Conservation (phyloP, 2,797 vertebrate genomes). For the Macrochelys suwanniensis region DNA sequence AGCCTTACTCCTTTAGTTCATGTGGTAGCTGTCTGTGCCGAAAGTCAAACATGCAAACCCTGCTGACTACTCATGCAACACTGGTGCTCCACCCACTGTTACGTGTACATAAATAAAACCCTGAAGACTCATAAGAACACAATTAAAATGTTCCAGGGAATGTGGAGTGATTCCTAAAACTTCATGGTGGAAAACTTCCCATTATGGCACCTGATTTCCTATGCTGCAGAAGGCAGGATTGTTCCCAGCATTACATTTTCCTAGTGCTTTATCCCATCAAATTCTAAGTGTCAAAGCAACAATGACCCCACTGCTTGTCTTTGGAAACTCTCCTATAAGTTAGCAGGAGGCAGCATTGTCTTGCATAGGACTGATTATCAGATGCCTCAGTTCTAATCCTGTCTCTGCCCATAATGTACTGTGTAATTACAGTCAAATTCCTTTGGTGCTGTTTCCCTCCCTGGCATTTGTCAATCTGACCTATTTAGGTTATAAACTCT, state of each 20-base stretch:
- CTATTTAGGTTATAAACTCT: neutral
- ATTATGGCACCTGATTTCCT: too few relatives aligned
- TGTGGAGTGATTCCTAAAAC: neutral
- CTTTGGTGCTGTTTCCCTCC: neutral
- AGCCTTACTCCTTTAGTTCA: too few relatives aligned
- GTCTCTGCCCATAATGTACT: neutral
- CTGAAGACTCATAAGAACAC: accelerated
- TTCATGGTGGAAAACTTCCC: too few relatives aligned
- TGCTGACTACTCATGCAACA: neutral
- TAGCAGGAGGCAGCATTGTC: neutral
- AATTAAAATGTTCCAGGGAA: neutral
- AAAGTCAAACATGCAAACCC: neutral
- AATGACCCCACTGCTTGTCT: too few relatives aligned
- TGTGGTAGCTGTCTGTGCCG: too few relatives aligned
- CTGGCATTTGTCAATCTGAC: neutral
- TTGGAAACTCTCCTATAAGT: accelerated
- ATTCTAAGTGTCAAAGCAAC: neutral
- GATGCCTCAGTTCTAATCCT: neutral
- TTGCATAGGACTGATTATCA: neutral
- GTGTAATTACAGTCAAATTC: accelerated
- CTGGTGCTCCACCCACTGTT: accelerated
- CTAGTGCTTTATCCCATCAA: neutral
- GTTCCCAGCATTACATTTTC: too few relatives aligned
- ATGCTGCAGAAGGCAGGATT: too few relatives aligned
- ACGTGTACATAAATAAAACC: accelerated